Evolutionary conservation across 1,140 invertebrate genomes (phyloP).

Genomic region (Ephestia elutella): DNA sequence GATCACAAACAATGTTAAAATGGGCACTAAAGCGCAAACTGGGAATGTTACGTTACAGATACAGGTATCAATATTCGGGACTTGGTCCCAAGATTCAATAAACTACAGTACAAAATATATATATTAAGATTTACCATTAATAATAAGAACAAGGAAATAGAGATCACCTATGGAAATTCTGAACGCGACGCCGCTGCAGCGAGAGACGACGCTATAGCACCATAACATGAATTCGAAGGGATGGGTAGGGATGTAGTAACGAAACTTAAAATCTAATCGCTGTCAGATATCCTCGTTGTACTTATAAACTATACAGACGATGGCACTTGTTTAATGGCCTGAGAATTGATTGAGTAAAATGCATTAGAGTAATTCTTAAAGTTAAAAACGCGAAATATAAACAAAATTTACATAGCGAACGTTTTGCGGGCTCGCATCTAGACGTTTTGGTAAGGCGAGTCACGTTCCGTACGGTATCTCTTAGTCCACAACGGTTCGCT

Average conservation of each 20-base stretch:
- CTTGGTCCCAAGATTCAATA: conserved; percentile 34
- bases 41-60: conserved; percentile 68
- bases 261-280: conserved; percentile 48
- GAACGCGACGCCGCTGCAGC: conserved; percentile 38
- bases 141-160: conserved; percentile 57
- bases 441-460: conserved; percentile 69
- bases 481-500: conserved; percentile 42
- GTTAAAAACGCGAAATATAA: conserved; percentile 61
- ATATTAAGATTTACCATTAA: conserved; percentile 53
- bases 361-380: conserved; percentile 67
- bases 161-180: conserved; percentile 54
- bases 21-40: conserved; percentile 65
- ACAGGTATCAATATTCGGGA: conserved; percentile 71
- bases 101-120: conserved; percentile 59
- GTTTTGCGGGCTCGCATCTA: conserved; percentile 62
- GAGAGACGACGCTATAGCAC: conserved; percentile 50
- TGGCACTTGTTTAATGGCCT: conserved; percentile 73
- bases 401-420: conserved; percentile 69
- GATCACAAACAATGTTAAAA: conserved; percentile 70
- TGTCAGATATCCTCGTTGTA: conserved; percentile 59
- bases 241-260: conserved; percentile 14
- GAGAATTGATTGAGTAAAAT: conserved; percentile 72
- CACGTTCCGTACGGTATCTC: conserved; percentile 54
- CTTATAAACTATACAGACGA: conserved; percentile 68
- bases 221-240: conserved; percentile 24